Evolutionary conservation across 2,113 vertebrate genomes (phyloP), one percentile per base, ranked within the genome.

Genomic region (Canis aureus): DNA sequence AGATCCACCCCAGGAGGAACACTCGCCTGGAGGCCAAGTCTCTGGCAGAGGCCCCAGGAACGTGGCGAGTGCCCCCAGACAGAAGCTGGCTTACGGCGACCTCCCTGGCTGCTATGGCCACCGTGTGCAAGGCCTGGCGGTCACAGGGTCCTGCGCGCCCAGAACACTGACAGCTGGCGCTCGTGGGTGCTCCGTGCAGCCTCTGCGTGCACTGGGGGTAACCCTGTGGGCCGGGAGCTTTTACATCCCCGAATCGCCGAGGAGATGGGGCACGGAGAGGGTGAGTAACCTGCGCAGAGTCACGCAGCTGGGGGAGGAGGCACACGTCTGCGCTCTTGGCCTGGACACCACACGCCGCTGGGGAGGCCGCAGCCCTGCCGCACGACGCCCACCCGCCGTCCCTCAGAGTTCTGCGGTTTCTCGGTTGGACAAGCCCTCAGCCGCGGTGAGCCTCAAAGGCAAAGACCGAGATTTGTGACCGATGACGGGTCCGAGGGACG

Each of bases 271-370:
- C 43, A 80, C 80, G 87, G 82, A 87, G 88, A 94, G 57, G 38
- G 11, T 23, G 43, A 66, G 66, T 27, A 23, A 25, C 49, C 53
- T 57, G 38, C 60, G 64, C 10, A 29, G 69, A 94, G 87, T 71
- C 91, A 89, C 86, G 73, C 51, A 73, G 74, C 74, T 25, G 16
- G 20, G 85, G 57, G 8, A 53, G 3, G 25, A 25, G 84, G 73
- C n/a, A 69, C 1, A 6, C 2, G 35, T 20, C 51, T n/a, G 27
- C 8, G 16, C 15, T 22, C 25, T 38, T 17, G 84, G 23, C 49
- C 5, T 7, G 22, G 11, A 84, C 1, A 53, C 32, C 19, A 22
- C 11, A 0, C 0, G 43, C 59, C 0, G 6, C 35, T 43, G 10
- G 38, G n/a, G 43, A 43, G 43, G 43, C 43, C 43, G 43, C 43